Evolutionary conservation across 2,888 invertebrate genomes (phyloP), one percentile per base, ranked within the genome.

Genomic region (Agrilus mali): DNA sequence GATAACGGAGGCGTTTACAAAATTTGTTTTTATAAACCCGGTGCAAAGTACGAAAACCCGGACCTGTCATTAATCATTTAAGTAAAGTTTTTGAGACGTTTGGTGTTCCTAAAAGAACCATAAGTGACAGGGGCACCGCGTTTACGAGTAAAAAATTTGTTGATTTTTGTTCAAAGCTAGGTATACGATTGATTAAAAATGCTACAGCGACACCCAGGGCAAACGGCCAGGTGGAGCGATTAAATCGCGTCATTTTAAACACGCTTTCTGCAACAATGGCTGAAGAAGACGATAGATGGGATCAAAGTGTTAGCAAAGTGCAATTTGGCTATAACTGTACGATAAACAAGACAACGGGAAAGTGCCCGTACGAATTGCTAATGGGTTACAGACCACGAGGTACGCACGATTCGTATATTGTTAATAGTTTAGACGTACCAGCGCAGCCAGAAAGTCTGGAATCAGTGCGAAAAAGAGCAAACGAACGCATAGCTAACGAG

Each of bases 201-300:
- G 50, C 56, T 0, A 50, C 53, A 0, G 54, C 56, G 6, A 53
- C 54, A 10, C 56, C 54, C 8, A 31, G 55, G 34, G 55, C 56
- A 1, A 59, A 58, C 37, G 57, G 55, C 1, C 56, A 56, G 36
- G 51, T 50, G 4, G 58, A 17, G 37, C 43, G 51, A 15, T 27
- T 48, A 14, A 53, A 52, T 41, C 42, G 52, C 17, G 5, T 17
- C 5, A 17, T 17, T 5, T 17, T 17, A 17, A 17, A 17, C 17
- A 17, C 17, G 17, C 17, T 17, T 17, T 17, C 17, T 17, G 17
- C 17, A 17, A 17, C 17, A 3, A 17, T 17, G 17, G 17, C 17
- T 3, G 17, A 17, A 3, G 17, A 17, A 3, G 17, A 17, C 17
- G 17, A 17, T 4, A 17, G 17, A 17, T 17, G 17, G 3, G 17